Percentiles rank a stretch among this genome's conserved stretches.
Conservation (phyloP, 2,888 invertebrate genomes). For the Hipparchia sbordonii region DNA sequence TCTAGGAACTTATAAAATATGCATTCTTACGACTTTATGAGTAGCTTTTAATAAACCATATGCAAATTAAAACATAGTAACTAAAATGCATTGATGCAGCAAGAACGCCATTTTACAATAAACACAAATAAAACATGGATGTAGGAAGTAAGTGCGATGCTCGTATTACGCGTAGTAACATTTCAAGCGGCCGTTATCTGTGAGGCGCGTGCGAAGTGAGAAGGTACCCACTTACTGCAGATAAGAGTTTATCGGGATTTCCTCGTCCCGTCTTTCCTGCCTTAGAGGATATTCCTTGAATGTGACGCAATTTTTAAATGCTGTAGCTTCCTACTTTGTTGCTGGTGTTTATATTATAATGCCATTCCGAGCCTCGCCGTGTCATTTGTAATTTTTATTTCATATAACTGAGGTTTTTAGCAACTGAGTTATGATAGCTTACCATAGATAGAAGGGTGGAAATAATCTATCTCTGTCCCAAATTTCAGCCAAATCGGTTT, state of each 20-base stretch:
- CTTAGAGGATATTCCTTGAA: background rate
- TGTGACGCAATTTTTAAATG: background rate
- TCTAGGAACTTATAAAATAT: no score
- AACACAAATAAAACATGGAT: no score
- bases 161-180: background rate
- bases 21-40: no score
- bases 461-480: background rate
- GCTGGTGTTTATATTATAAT: background rate
- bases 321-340: background rate
- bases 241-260: background rate
- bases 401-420: no score
- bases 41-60: no score
- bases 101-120: no score
- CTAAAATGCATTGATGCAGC: no score
- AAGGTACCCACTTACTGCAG: background rate
- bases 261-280: background rate
- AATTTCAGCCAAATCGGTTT: background rate
- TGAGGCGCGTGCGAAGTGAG: background rate
- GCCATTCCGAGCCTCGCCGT: no score
- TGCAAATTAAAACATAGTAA: no score
- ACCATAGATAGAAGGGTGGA: no score
- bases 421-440: no score
- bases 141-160: background rate
- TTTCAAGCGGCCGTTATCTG: background rate
- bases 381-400: no score